Evolutionary conservation across 2,113 vertebrate species (phyloP).

Genomic region (Sebastes schlegelii): DNA sequence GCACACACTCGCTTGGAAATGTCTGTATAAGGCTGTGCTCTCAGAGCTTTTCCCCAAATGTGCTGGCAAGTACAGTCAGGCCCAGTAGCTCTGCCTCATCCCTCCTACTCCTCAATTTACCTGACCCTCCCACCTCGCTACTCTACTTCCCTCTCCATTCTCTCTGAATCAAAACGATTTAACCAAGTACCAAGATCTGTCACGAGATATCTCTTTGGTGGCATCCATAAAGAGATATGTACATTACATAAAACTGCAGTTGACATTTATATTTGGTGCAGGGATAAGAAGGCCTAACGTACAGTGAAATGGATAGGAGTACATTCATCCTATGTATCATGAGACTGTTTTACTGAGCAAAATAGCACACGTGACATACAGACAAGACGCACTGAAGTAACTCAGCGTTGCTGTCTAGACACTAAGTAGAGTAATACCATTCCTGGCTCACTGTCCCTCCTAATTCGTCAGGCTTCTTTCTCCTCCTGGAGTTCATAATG

Average conservation of each 20-base stretch:
- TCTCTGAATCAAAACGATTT: conserved; percentile 13
- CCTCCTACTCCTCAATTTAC: conserved; percentile 46
- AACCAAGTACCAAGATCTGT: neutral
- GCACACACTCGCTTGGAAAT: conserved; percentile 73
- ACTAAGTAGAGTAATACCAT: conserved; percentile 8
- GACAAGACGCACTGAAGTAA: conserved; percentile 14
- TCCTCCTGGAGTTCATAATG: conserved; percentile 23
- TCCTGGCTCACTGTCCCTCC: conserved; percentile 9
- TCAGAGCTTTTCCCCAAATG: conserved; percentile 70
- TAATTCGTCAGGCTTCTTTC: conserved; percentile 14
- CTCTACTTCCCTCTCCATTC: conserved; percentile 1
- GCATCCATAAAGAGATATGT: neutral
- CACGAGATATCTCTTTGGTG: conserved; percentile 6
- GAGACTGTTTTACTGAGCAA: neutral
- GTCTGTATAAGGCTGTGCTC: conserved; percentile 83
- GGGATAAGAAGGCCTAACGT: neutral
- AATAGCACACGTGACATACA: neutral
- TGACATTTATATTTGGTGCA: neutral
- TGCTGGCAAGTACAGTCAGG: conserved; percentile 81
- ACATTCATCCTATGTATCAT: neutral
- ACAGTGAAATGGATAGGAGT: neutral
- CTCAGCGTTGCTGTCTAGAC: conserved; percentile 24
- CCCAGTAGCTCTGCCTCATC: conserved; percentile 59
- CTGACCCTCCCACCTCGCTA: conserved; percentile 59
- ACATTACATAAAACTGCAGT: conserved; percentile 3